Percentiles rank a stretch among this genome's conserved stretches.
phyloP scores from a whole-genome alignment of 2,113 vertebrate genomes.

The Phrynocephalus versicolor region DNA sequence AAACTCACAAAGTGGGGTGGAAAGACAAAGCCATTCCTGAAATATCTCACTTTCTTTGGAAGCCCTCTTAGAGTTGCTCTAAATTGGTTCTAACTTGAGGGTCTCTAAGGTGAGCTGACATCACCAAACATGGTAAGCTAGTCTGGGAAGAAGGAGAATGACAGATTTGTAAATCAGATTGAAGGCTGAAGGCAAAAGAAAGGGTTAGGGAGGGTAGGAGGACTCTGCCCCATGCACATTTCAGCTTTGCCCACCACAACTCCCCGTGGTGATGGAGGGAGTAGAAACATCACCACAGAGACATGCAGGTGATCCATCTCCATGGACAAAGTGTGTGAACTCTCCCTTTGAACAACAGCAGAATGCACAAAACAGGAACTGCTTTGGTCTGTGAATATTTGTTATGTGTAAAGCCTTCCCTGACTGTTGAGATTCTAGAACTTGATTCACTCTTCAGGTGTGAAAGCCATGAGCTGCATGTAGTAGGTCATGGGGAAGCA shows the following conservation, averaged over 20 bases:
- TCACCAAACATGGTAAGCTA: neutral
- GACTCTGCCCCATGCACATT: no score
- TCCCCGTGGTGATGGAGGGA: neutral
- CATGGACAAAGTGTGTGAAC: no score
- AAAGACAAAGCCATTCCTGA: no score
- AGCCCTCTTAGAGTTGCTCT: no score
- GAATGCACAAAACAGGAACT: neutral
- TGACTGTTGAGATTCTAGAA: neutral
- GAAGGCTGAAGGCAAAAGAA: neutral
- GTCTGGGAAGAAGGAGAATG: neutral
- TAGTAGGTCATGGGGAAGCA: neutral
- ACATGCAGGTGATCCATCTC: neutral
- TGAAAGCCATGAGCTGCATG: no score
- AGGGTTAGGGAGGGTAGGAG: neutral
- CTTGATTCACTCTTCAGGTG: neutral
- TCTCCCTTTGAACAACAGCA: neutral
- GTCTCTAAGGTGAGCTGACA: no score
- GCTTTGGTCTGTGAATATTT: neutral
- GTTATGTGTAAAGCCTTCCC: neutral
- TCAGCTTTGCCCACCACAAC: neutral
- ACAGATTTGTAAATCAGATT: fast-evolving
- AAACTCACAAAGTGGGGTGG: no score
- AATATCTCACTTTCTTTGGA: no score
- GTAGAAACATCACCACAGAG: no score
- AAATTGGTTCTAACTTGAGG: no score